A percentile compares a stretch with the other conserved stretches of the same genome.
Evolutionary conservation across 1,140 invertebrate species (phyloP).

Genomic region (Chironomus tepperi): DNA sequence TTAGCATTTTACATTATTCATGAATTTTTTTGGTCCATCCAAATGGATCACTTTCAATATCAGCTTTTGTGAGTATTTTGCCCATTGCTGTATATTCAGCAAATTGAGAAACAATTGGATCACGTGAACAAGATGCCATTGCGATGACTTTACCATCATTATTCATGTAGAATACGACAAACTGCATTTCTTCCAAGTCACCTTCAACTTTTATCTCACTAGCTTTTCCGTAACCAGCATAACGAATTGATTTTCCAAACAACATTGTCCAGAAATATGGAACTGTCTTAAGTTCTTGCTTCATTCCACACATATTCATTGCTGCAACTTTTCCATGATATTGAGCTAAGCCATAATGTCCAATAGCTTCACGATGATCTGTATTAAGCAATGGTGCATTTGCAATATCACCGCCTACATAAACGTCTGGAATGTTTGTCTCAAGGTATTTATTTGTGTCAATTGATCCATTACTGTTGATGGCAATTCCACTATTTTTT

Average conservation of each 20-base stretch:
- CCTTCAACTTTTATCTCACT: constrained; percentile 68
- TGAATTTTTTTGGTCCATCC: constrained; percentile 46
- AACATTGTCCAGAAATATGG: constrained; percentile 90
- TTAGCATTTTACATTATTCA: no score
- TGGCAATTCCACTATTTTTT: constrained; percentile 57
- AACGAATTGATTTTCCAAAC: constrained; percentile 80
- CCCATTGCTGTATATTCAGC: constrained; percentile 64
- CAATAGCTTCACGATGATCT: constrained; percentile 59
- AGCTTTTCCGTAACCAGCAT: constrained; percentile 67
- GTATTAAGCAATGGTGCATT: constrained; percentile 70
- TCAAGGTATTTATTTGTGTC: constrained; percentile 63
- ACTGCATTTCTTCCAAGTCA: constrained; percentile 66
- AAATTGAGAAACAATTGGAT: constrained; percentile 79
- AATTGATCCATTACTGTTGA: constrained; percentile 62
- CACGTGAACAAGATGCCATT: constrained; percentile 66
- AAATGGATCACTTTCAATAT: constrained; percentile 48
- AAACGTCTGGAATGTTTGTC: constrained; percentile 69
- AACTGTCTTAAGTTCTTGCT: constrained; percentile 55
- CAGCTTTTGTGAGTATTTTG: constrained; percentile 50
- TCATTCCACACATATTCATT: constrained; percentile 64
- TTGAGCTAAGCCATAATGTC: constrained; percentile 85
- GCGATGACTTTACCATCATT: constrained; percentile 65
- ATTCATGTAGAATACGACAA: constrained; percentile 72
- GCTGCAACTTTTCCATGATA: constrained; percentile 82
- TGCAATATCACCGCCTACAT: constrained; percentile 87